Base-by-base conservation (phyloP, 2,888 invertebrate species). In the Acrocyrtus sp. region DNA sequence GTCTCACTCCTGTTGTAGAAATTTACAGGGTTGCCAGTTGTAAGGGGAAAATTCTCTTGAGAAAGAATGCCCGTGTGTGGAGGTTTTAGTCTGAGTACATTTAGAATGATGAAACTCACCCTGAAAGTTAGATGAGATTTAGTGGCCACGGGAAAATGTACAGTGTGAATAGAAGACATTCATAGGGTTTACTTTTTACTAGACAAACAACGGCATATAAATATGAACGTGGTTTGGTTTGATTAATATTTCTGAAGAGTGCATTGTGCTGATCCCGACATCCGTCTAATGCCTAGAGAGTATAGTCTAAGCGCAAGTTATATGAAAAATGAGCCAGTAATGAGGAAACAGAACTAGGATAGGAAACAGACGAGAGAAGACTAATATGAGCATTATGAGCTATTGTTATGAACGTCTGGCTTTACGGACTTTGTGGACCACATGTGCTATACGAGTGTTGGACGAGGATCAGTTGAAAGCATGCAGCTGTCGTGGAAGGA, bases 401-500 rank as follows among this genome's bases (percentile, higher is more conserved):
- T 5, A 34, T 34, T 8, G 26, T 53, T 58, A 12, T 61, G 21
- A 3, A 34, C 22, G 63, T 21, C n/a, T n/a, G 34, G 34, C 34
- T 34, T 34, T 12, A 34, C 12, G 34, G 5, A 12, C 6, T 8
- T 34, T 34, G 12, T 34, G 34, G 34, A 34, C 56, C 65, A 65
- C 56, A 56, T 56, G 63, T 65, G 65, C 45, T 43, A n/a, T n/a
- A n/a, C n/a, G 5, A 34, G 34, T 34, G 5, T 34, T n/a, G n/a
- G n/a, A n/a, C n/a, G n/a, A n/a, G n/a, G n/a, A n/a, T 56, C 39
- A 65, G 65, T 65, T 65, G 65, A 65, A 22, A 56, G 47, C 65
- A 54, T 65, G 65, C 65, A 65, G 65, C 65, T 65, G 65, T 41
- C 47, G 29, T 47, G 56, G 34, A 47, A 43, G 65, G 53, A 54